A percentile compares a stretch with the other conserved stretches of the same genome.
phyloP scores from a whole-genome alignment of 2,888 invertebrate species.

The Drosophila prolongata region DNA sequence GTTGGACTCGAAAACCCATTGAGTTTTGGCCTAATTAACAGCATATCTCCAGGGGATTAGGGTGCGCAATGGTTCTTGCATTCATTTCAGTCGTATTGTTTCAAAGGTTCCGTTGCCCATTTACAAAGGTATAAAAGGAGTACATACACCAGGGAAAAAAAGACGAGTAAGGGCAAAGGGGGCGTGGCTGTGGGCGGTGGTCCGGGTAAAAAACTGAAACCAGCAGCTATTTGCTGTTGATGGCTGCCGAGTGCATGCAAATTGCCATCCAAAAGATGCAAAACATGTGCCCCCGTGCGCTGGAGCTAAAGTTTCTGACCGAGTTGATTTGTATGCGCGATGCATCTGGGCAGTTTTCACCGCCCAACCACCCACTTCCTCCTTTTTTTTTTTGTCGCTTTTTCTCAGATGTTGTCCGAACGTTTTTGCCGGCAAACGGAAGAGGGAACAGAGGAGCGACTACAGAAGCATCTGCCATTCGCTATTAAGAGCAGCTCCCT shows the following conservation, averaged over 20 bases:
- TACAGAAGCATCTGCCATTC: slow-evolving; percentile 59
- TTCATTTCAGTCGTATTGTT: slow-evolving; percentile 54
- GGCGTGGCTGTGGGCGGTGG: not conserved
- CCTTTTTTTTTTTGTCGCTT: slow-evolving; percentile 15
- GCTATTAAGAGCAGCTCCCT: slow-evolving; percentile 53
- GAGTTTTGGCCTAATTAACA: slow-evolving; percentile 70
- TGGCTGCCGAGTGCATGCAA: slow-evolving; percentile 78
- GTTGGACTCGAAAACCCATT: slow-evolving; percentile 18
- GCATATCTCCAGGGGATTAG: slow-evolving; percentile 66
- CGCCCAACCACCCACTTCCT: not conserved
- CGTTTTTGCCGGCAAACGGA: slow-evolving; percentile 63
- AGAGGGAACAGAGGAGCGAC: slow-evolving; percentile 18
- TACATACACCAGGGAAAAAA: slow-evolving; percentile 10
- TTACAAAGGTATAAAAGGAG: slow-evolving; percentile 26
- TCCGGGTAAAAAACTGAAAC: slow-evolving; percentile 32
- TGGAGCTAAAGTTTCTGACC: slow-evolving; percentile 36
- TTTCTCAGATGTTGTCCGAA: slow-evolving; percentile 69
- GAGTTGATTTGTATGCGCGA: slow-evolving; percentile 72
- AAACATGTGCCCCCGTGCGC: slow-evolving; percentile 62
- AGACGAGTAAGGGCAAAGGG: slow-evolving; percentile 1
- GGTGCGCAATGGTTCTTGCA: slow-evolving; percentile 30
- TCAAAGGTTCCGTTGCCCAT: slow-evolving; percentile 47
- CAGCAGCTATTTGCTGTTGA: slow-evolving; percentile 76
- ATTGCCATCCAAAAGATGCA: slow-evolving; percentile 76
- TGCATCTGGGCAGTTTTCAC: slow-evolving; percentile 31